These are phyloP conservation scores for Mesitornis unicolor DNA, from an alignment of 2,113 vertebrate genomes.

Conservation along the genomic window DNA sequence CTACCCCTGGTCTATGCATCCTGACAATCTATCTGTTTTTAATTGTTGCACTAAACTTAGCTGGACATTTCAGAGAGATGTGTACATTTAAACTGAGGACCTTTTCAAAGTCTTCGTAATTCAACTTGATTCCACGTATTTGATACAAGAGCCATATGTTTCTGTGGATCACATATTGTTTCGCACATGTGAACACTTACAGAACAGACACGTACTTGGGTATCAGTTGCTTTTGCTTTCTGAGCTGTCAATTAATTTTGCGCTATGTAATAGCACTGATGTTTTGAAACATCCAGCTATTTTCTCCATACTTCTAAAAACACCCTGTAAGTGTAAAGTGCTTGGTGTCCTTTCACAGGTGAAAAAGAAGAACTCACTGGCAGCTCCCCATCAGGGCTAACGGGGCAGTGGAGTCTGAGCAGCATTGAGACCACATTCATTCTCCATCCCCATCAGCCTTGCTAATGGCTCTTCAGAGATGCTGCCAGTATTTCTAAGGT, in stretches of 20 bases:
- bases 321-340: background rate
- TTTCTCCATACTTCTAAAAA: background rate
- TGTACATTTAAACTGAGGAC: conserved; percentile 31
- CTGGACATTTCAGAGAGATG: conserved; percentile 38
- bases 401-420: background rate
- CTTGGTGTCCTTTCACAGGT: background rate
- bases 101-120: conserved; percentile 61
- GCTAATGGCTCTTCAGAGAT: background rate
- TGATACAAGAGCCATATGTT: conserved; percentile 48
- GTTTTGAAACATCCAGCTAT: background rate
- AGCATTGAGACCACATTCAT: accelerated
- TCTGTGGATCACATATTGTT: conserved; percentile 27
- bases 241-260: background rate
- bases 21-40: conserved; percentile 59
- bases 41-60: conserved; percentile 45
- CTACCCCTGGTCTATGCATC: background rate
- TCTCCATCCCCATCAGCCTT: background rate
- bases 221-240: conserved; percentile 8
- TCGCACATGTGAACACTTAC: conserved; percentile 22
- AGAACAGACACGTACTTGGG: background rate
- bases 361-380: background rate
- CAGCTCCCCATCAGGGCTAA: background rate
- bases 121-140: conserved; percentile 45
- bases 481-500: background rate
- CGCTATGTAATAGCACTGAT: background rate